Evolutionary conservation across 2,888 invertebrate genomes (phyloP).

Genomic region (Philonicus albiceps): DNA sequence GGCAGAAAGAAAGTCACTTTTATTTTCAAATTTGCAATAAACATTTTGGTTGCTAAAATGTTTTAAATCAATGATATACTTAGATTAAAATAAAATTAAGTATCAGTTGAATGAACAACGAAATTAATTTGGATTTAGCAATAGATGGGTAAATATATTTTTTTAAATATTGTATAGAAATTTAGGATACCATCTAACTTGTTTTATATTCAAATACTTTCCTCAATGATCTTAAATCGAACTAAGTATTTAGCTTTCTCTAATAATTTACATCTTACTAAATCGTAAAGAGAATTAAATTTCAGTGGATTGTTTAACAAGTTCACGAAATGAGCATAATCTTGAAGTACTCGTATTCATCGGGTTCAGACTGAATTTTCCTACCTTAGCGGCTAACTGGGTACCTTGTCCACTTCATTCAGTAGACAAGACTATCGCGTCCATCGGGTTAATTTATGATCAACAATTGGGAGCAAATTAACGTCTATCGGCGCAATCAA

Average conservation of each 20-base stretch:
- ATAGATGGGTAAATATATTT: too few relatives aligned
- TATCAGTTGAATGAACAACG: too few relatives aligned
- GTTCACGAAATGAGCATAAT: not conserved
- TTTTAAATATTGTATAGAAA: too few relatives aligned
- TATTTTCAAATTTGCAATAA: too few relatives aligned
- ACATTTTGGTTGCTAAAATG: too few relatives aligned
- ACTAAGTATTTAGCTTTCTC: not conserved
- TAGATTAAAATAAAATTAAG: too few relatives aligned
- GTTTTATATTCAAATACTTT: not conserved
- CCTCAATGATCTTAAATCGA: not conserved
- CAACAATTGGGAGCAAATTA: conserved; percentile 20
- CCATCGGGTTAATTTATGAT: not conserved
- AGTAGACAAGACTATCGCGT: not conserved
- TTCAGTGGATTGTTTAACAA: not conserved
- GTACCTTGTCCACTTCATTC: not conserved
- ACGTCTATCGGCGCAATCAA: conserved; percentile 29
- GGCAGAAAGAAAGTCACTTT: too few relatives aligned
- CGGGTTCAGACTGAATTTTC: not conserved
- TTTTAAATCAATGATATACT: too few relatives aligned
- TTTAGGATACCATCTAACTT: not conserved
- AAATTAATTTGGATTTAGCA: too few relatives aligned
- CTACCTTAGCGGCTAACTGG: not conserved
- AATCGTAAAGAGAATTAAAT: not conserved
- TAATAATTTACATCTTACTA: not conserved
- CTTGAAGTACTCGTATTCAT: too few relatives aligned